Conservation (phyloP, 2,113 vertebrate genomes). For the Tricholaema leucomelas region DNA sequence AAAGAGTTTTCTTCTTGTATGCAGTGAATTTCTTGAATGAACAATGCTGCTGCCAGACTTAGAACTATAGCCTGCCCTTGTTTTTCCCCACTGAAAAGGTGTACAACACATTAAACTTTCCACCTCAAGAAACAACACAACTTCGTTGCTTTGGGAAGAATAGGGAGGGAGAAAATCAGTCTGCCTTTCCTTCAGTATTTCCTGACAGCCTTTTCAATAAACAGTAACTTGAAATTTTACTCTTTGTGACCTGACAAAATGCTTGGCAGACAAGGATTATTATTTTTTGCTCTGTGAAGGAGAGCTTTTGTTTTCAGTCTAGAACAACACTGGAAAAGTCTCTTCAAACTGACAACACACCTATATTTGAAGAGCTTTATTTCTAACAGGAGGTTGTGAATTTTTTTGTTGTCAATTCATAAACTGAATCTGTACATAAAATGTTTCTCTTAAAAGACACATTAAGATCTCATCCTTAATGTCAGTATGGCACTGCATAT, state of each 20-base stretch:
- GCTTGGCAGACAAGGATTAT: neutral
- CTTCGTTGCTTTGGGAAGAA: neutral
- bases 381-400: neutral
- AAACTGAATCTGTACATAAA: slow-evolving; percentile 11
- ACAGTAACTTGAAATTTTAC: neutral
- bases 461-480: neutral
- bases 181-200: neutral
- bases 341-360: neutral
- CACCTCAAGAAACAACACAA: neutral
- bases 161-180: neutral
- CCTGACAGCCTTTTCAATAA: neutral
- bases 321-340: neutral
- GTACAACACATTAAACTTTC: neutral
- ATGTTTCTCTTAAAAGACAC: neutral
- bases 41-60: neutral
- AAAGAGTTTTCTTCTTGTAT: neutral
- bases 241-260: neutral
- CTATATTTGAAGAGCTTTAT: neutral
- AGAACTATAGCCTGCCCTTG: neutral
- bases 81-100: neutral
- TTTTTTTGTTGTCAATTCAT: neutral
- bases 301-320: slow-evolving; percentile 15
- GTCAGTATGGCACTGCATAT: neutral
- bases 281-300: neutral
- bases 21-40: neutral